Percentiles rank a stretch among this genome's conserved stretches.
phyloP scores from a whole-genome alignment of 2,113 vertebrate species.

The Salminus brasiliensis region DNA sequence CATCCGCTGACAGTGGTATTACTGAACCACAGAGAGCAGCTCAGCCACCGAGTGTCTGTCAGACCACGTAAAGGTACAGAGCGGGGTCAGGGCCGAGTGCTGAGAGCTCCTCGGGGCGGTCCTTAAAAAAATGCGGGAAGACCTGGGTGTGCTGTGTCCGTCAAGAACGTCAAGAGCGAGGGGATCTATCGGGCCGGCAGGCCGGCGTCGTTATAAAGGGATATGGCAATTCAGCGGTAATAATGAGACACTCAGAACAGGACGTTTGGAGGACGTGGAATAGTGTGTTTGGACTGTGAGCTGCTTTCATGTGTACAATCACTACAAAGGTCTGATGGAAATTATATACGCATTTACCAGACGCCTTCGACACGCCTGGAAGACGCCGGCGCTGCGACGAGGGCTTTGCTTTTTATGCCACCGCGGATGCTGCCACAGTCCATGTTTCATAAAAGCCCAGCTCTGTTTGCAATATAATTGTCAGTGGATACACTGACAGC shows the following conservation, averaged over 20 bases:
- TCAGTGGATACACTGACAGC: constrained; percentile 27
- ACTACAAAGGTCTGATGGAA: not conserved
- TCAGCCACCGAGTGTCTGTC: no score
- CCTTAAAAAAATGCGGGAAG: no score
- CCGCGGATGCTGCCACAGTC: constrained; percentile 13
- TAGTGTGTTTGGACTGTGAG: not conserved
- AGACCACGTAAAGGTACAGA: no score
- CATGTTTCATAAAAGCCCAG: constrained; percentile 26
- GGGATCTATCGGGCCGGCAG: not conserved
- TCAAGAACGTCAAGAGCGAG: no score
- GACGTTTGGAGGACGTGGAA: not conserved
- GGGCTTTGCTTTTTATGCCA: not conserved
- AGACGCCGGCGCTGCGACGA: not conserved
- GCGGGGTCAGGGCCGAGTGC: no score
- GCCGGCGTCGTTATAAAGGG: not conserved
- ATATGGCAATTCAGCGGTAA: not conserved
- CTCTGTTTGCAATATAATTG: constrained; percentile 46
- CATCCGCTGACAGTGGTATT: no score
- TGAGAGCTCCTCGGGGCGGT: no score
- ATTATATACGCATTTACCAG: not conserved
- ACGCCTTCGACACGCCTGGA: not conserved
- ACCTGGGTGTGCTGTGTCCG: no score
- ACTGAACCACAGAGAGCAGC: no score
- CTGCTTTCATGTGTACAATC: constrained; percentile 1
- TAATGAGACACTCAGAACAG: not conserved